Conservation (phyloP, 2,888 invertebrate species). For the Brachyopa scutellaris region DNA sequence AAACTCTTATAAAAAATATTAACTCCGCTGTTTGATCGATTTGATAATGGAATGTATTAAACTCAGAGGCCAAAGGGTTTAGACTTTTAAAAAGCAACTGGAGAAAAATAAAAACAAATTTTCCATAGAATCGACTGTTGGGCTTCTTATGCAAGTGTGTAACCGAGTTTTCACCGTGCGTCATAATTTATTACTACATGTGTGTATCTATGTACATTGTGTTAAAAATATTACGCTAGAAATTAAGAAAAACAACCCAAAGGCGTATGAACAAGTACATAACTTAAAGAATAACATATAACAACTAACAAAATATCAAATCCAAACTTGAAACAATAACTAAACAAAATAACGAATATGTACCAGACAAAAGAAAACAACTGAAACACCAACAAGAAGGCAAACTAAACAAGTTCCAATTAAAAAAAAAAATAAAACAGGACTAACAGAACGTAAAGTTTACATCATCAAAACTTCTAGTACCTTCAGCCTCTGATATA, state of each 20-base stretch:
- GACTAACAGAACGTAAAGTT: slow-evolving; percentile 46
- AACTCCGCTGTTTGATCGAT: too few species aligned
- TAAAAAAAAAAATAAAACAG: slow-evolving; percentile 38
- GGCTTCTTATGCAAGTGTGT: too few species aligned
- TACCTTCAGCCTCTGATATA: slow-evolving; percentile 79
- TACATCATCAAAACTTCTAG: slow-evolving; percentile 45
- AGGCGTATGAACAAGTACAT: not conserved
- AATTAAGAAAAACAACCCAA: slow-evolving; percentile 6
- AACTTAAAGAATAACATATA: not conserved
- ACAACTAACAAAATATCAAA: slow-evolving; percentile 28
- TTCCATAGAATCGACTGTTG: too few species aligned
- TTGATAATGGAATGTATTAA: too few species aligned
- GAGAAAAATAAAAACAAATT: too few species aligned
- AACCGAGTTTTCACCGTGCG: too few species aligned
- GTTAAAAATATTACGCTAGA: not conserved
- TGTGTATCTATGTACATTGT: too few species aligned
- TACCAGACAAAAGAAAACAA: slow-evolving; percentile 30
- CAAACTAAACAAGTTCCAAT: slow-evolving; percentile 40
- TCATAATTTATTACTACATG: too few species aligned
- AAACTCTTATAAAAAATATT: too few species aligned
- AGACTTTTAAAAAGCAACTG: too few species aligned
- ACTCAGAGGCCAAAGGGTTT: too few species aligned
- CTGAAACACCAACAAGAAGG: slow-evolving; percentile 36
- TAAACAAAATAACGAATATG: slow-evolving; percentile 40
- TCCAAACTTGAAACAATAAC: slow-evolving; percentile 10